Percentiles rank a stretch among this genome's conserved stretches.
These are phyloP conservation scores for Todus mexicanus DNA, from an alignment of 2,797 vertebrate species.

Conservation along the genomic window DNA sequence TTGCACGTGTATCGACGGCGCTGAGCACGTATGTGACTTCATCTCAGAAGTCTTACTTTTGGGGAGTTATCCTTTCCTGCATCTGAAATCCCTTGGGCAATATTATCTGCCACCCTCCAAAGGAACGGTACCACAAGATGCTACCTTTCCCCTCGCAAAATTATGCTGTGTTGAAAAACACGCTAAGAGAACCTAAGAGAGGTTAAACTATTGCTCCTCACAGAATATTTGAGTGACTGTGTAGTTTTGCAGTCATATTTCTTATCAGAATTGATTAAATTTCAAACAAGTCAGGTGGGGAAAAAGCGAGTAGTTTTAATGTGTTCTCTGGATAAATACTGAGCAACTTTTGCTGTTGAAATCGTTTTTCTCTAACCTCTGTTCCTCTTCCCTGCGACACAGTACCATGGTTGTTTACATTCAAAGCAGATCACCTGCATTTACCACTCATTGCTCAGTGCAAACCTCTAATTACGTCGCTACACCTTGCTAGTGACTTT, in stretches of 20 bases:
- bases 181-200: neutral
- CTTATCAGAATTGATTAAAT: neutral
- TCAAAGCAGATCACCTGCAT: neutral
- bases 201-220: neutral
- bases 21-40: neutral
- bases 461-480: neutral
- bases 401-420: neutral
- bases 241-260: neutral
- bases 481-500: neutral
- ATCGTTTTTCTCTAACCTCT: neutral
- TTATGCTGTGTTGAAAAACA: neutral
- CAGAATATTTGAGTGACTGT: neutral
- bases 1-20: neutral
- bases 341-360: neutral
- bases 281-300: neutral
- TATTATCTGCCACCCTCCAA: neutral
- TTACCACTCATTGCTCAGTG: neutral
- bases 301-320: neutral
- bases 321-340: neutral
- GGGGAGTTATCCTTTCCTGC: neutral
- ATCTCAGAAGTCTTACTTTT: neutral
- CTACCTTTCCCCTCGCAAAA: neutral
- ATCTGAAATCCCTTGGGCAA: neutral
- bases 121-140: neutral
- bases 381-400: neutral